These are phyloP conservation scores for Euleptes europaea DNA, from an alignment of 2,113 vertebrate species.

Conservation along the genomic window DNA sequence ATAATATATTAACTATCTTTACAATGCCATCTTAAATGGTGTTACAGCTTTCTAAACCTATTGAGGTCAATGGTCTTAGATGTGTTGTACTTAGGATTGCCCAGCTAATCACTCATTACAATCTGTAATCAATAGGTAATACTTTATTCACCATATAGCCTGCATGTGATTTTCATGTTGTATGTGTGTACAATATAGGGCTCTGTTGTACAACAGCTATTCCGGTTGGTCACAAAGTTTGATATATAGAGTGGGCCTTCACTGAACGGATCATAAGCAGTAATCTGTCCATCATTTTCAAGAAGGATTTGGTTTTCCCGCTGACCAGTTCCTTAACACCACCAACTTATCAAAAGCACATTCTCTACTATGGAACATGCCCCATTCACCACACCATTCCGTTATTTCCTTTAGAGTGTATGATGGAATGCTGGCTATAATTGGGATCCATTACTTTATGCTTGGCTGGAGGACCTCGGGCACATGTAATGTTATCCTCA, in stretches of 20 bases:
- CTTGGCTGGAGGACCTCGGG: slow-evolving; percentile 46
- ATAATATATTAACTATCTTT: too few species aligned
- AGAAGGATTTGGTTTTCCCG: slow-evolving; percentile 13
- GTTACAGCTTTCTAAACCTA: too few species aligned
- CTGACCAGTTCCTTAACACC: slow-evolving; percentile 46
- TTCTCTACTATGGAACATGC: slow-evolving; percentile 4
- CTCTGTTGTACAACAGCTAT: not conserved
- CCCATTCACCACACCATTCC: not conserved
- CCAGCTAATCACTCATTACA: too few species aligned
- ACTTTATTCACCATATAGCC: too few species aligned
- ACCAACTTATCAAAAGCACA: slow-evolving; percentile 13
- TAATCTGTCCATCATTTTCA: slow-evolving; percentile 4
- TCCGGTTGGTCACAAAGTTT: not conserved
- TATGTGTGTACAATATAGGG: too few species aligned
- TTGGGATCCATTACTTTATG: slow-evolving; percentile 45
- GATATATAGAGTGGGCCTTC: slow-evolving; percentile 6
- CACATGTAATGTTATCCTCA: slow-evolving; percentile 49
- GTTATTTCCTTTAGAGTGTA: slow-evolving; percentile 8
- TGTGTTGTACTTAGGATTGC: too few species aligned
- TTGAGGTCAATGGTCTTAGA: too few species aligned
- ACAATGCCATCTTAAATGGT: too few species aligned
- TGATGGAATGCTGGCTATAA: slow-evolving; percentile 37
- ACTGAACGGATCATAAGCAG: slow-evolving; percentile 34
- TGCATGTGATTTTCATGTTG: too few species aligned
- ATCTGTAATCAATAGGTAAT: too few species aligned